Percentiles rank a stretch among this genome's conserved stretches.
Conservation (phyloP, 2,113 vertebrate genomes). For the Strigops habroptila region DNA sequence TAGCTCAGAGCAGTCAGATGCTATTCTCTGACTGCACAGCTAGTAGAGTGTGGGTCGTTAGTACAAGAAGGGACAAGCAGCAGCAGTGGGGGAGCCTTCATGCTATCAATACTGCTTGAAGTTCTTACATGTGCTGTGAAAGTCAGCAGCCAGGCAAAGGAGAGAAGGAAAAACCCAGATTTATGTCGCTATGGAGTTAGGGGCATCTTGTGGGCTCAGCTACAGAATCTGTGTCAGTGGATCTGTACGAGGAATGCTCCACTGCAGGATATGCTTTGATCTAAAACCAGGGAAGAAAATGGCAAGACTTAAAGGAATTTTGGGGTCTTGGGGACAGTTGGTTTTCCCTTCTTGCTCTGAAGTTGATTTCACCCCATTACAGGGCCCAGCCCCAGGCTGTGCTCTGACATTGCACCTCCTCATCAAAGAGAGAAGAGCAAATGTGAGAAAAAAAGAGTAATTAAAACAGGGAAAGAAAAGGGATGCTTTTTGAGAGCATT, state of each 20-base stretch:
- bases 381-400: neutral
- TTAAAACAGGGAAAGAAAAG: neutral
- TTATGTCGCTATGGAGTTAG: neutral
- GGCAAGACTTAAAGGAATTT: neutral
- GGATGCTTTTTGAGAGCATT: neutral
- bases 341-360: neutral
- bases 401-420: neutral
- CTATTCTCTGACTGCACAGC: neutral
- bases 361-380: neutral
- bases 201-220: neutral
- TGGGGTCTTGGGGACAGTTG: fast-evolving
- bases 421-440: neutral
- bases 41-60: neutral
- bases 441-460: neutral
- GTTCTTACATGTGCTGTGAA: neutral
- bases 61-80: neutral
- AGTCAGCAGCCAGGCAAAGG: neutral
- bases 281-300: neutral
- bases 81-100: neutral
- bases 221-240: neutral
- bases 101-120: neutral
- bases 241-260: neutral
- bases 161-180: neutral
- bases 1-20: neutral
- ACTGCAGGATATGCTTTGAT: neutral